Base-by-base conservation (phyloP, 2,888 invertebrate genomes). In the Ommatoiulus sabulosus region DNA sequence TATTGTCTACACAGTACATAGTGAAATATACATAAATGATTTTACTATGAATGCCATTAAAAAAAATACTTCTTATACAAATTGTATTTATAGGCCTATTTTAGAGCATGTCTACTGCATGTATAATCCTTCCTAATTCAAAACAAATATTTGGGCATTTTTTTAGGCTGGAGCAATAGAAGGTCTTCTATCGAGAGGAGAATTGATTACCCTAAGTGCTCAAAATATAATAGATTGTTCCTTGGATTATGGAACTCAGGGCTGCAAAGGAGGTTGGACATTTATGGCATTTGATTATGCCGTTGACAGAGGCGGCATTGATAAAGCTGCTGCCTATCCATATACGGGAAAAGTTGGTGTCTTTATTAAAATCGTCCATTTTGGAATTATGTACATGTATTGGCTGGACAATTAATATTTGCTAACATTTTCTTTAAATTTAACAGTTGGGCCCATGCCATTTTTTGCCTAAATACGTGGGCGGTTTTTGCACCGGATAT, bases 201-300 rank as follows among this genome's bases (percentile, higher is more conserved):
- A 3, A 44, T 17, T 98, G 88, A 94, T 97, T 44, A 97, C 97
- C 0, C 94, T 98, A 15, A 97, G 97, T 90, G 98, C 98, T 93
- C 98, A 98, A 94, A 97, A 98, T 93, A 94, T 98, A 90, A 94
- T 98, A 89, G 98, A 98, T 93, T 98, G 98, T 92, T 97, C 97
- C 89, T 91, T 93, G 1, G 94, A 94, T 90, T 98, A 96, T 89
- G 91, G 91, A 84, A 98, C 98, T 93, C 95, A 97, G 92, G 98
- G 98, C 88, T 98, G 98, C 93, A 95, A 96, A 91, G 98, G 98
- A 88, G 97, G 97, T 90, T 96, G 97, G 0, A 92, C 97, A 63
- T 93, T 95, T 88, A 96, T 95, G 87, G 96, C 97, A 0, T 92
- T 97, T 48, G 94, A 94, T 91, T 97, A 97, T 92, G 88, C 97